Evolutionary conservation across 2,797 vertebrate species (phyloP).

Genomic region (Pangasius sanitwongsei): DNA sequence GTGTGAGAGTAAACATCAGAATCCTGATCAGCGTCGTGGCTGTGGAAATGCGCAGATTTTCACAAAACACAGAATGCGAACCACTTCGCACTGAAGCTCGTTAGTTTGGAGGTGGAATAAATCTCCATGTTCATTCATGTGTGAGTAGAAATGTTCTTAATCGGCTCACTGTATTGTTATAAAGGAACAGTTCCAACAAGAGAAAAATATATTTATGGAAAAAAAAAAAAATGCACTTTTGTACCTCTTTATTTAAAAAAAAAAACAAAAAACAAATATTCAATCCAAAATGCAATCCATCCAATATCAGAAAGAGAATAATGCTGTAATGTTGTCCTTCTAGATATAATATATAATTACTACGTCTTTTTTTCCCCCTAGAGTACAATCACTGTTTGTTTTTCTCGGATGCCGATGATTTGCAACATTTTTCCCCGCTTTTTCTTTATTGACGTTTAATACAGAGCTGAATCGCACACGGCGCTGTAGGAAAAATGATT

Average conservation of each 20-base stretch:
- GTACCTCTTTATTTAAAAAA: conserved; percentile 23
- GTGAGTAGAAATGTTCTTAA: neutral
- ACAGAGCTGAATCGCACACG: conserved; percentile 40
- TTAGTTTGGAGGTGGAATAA: neutral
- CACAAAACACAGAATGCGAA: neutral
- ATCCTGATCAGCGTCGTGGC: neutral
- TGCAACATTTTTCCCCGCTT: conserved; percentile 46
- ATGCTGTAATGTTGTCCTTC: neutral
- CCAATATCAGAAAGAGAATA: neutral
- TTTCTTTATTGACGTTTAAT: conserved; percentile 12
- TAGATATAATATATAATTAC: neutral
- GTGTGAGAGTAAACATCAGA: neutral
- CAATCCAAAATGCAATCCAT: neutral
- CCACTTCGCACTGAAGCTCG: neutral
- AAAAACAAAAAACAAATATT: too few species aligned
- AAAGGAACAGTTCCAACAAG: neutral
- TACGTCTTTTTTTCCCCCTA: neutral
- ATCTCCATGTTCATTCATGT: too few species aligned
- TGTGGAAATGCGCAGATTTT: too few species aligned
- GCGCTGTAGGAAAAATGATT: conserved; percentile 52
- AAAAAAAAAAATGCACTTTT: neutral
- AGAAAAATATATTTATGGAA: neutral
- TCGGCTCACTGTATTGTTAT: too few species aligned
- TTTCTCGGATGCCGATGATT: neutral
- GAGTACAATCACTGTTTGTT: neutral